Conservation (phyloP, 37 sponge, comb jelly and placozoan genomes). For the Aplysina aerophoba region DNA sequence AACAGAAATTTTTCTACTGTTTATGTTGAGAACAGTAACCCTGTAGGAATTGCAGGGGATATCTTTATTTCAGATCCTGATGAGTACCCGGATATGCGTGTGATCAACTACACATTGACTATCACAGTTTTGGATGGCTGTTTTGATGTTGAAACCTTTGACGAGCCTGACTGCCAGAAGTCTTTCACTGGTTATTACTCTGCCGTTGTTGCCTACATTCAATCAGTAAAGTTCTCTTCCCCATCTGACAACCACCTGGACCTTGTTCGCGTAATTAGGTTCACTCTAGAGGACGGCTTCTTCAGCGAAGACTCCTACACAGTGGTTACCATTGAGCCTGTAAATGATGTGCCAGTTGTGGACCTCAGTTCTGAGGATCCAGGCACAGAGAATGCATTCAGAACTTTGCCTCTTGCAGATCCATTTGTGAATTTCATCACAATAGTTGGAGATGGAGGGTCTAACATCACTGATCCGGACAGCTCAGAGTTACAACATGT, state of each 20-base stretch:
- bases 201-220: background rate
- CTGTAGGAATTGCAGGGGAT: conserved; percentile 39
- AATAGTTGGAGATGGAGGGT: conserved; percentile 36
- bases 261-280: background rate
- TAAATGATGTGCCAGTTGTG: conserved; percentile 68
- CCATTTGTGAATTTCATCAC: background rate
- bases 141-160: conserved; percentile 20
- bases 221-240: background rate
- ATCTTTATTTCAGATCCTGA: conserved; percentile 60
- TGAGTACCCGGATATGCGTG: conserved; percentile 1
- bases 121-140: conserved; percentile 24
- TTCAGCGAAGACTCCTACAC: conserved; percentile 29
- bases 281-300: conserved; percentile 38
- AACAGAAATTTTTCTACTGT: conserved; percentile 35
- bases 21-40: conserved; percentile 37
- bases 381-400: conserved; percentile 29
- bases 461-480: conserved; percentile 62
- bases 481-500: conserved; percentile 10
- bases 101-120: conserved; percentile 26
- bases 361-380: conserved; percentile 52
- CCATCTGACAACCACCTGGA: background rate
- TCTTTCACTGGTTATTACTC: background rate
- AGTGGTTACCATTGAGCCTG: conserved; percentile 26
- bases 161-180: background rate
- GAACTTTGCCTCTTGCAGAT: background rate